A percentile compares a stretch with the other conserved stretches of the same genome.
These are phyloP conservation scores for Corythornis vintsioides DNA, from an alignment of 2,113 vertebrate genomes.

Conservation along the genomic window DNA sequence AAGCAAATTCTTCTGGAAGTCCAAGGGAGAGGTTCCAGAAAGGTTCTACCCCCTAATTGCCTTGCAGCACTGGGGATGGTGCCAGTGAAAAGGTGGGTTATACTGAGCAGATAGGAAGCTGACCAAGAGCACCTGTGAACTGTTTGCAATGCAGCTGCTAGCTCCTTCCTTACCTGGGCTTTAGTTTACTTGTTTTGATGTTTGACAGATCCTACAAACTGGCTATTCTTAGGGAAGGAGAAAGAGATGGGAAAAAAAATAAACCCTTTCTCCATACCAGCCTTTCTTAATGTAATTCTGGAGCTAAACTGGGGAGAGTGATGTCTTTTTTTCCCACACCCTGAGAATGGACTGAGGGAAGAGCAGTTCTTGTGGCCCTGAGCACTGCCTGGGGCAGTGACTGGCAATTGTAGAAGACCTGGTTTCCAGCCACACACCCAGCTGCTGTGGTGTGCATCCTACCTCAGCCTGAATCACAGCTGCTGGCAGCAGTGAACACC, in stretches of 20 bases:
- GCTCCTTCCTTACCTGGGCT: background rate
- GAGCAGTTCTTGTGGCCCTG: background rate
- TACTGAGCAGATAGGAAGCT: background rate
- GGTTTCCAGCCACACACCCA: background rate
- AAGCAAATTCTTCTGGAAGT: background rate
- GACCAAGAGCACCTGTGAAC: background rate
- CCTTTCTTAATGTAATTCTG: background rate
- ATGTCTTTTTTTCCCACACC: background rate
- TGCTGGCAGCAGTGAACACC: background rate
- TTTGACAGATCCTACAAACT: background rate
- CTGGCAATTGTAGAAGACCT: background rate
- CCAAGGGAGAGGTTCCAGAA: background rate
- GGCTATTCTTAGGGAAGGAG: background rate
- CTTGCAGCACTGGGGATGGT: background rate
- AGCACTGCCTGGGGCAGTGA: background rate
- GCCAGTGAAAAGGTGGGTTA: background rate
- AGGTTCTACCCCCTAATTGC: background rate
- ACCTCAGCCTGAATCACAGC: constrained; percentile 2
- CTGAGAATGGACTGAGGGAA: background rate
- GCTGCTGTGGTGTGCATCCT: background rate
- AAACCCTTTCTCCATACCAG: background rate
- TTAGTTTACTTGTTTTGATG: background rate
- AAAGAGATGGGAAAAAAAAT: background rate
- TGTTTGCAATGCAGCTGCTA: background rate
- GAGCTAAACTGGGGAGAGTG: background rate